These are phyloP conservation scores for Sapajus apella DNA, from an alignment of 2,113 vertebrate genomes.

Conservation along the genomic window DNA sequence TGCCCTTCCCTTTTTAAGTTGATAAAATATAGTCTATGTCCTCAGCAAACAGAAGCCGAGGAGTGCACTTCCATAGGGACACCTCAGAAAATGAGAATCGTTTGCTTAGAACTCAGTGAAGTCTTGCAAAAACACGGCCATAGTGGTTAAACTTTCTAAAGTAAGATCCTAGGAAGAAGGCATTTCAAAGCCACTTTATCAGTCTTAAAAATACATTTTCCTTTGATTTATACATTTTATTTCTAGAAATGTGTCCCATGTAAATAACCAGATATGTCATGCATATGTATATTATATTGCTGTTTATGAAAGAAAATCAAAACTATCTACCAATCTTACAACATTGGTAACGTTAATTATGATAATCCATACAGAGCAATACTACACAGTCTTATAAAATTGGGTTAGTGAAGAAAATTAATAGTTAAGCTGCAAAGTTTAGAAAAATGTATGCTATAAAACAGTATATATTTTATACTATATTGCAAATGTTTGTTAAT, in stretches of 20 bases:
- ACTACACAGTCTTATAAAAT: background rate
- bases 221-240: conserved; percentile 18
- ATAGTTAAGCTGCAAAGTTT: background rate
- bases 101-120: background rate
- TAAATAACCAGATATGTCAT: background rate
- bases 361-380: background rate
- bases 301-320: background rate
- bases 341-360: background rate
- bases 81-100: background rate
- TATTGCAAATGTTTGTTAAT: background rate
- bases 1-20: background rate
- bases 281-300: background rate
- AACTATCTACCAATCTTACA: background rate
- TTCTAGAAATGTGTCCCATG: background rate
- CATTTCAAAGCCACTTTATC: background rate
- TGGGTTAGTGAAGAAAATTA: background rate
- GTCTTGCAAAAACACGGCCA: background rate
- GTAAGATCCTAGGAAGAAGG: background rate
- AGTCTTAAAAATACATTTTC: background rate
- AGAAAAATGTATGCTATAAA: background rate
- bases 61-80: background rate
- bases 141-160: background rate
- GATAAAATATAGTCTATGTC: background rate
- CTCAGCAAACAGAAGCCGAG: background rate
- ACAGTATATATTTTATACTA: background rate